Evolutionary conservation across 2,888 invertebrate species (phyloP).

Genomic region (Dryococelus australis): DNA sequence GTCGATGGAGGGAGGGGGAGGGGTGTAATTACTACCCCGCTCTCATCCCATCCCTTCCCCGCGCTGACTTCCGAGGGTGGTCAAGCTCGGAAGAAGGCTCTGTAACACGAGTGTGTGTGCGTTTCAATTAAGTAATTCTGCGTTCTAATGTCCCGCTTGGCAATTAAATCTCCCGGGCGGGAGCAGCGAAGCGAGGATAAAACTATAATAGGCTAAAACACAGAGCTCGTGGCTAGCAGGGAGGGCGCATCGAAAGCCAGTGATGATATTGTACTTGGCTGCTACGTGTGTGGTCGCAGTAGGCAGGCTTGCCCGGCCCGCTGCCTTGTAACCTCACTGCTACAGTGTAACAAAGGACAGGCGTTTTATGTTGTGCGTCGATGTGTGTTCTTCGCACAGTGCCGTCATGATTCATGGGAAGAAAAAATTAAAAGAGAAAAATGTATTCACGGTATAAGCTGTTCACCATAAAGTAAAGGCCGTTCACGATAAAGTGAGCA

Average conservation of each 20-base stretch:
- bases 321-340: neutral
- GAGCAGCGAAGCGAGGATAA: constrained; percentile 25
- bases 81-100: neutral
- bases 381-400: no score
- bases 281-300: constrained; percentile 25
- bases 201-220: constrained; percentile 28
- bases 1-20: neutral
- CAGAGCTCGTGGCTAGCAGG: neutral
- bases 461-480: no score
- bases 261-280: constrained; percentile 18
- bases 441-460: no score
- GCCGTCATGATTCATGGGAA: no score
- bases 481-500: no score
- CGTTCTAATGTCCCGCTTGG: constrained; percentile 17
- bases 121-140: constrained; percentile 28
- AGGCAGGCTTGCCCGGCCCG: neutral
- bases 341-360: neutral
- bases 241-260: constrained; percentile 25
- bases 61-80: neutral
- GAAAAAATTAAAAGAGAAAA: no score
- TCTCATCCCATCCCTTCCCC: neutral
- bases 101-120: neutral
- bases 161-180: constrained; percentile 21
- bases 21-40: neutral
- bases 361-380: no score